Evolutionary conservation across 2,797 vertebrate genomes (phyloP).

Genomic region (Xenops minutus): DNA sequence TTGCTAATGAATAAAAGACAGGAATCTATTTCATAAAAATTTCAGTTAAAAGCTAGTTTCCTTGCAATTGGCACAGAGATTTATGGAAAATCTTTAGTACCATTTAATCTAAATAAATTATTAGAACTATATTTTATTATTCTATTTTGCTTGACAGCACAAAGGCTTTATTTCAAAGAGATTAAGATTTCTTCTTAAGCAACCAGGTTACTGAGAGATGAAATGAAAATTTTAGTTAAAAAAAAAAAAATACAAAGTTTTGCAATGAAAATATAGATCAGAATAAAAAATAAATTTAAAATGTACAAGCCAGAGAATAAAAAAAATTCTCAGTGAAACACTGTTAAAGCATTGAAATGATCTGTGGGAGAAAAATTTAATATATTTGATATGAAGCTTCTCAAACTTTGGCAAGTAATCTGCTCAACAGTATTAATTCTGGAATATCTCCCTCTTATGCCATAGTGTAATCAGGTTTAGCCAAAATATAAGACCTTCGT

Average conservation of each 20-base stretch:
- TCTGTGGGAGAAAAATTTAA: neutral
- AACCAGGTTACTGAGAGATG: neutral
- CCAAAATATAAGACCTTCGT: neutral
- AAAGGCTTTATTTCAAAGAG: neutral
- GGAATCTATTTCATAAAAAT: neutral
- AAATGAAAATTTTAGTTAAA: neutral
- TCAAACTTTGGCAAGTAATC: neutral
- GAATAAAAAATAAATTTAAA: neutral
- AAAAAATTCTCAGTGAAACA: neutral
- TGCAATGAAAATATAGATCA: neutral
- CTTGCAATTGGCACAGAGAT: neutral
- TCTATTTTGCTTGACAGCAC: neutral
- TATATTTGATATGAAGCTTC: neutral
- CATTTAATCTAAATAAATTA: neutral
- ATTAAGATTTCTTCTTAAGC: neutral
- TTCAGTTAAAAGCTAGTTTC: neutral
- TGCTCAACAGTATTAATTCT: neutral
- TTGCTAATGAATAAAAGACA: neutral
- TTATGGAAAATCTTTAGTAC: neutral
- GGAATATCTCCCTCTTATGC: neutral
- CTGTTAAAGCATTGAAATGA: neutral
- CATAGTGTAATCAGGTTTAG: neutral
- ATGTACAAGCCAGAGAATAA: neutral
- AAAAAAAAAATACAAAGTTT: neutral
- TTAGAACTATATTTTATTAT: neutral